Base-by-base conservation (phyloP, 2,888 invertebrate genomes). In the Petrolisthes manimaculis region DNA sequence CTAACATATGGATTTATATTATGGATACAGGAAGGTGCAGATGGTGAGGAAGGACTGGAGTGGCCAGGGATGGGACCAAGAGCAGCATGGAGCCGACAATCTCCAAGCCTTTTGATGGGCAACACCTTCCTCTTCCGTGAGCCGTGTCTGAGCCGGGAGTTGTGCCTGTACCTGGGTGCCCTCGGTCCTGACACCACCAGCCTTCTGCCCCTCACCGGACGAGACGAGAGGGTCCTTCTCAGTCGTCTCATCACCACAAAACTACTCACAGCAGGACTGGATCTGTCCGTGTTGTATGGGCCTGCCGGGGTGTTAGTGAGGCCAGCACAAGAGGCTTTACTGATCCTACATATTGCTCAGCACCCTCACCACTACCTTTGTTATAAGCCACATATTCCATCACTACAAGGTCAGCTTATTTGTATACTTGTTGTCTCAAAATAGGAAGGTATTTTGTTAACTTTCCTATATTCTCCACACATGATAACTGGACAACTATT, bases 101-200 rank as follows among this genome's bases (percentile, higher is more conserved):
- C 83, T 24, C 56, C 78, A 21, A 83, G 69, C 61, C 83, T 87
- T 14, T 61, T 87, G 56, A 84, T 87, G 87, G 87, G 81, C 51
- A 87, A 87, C 67, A 87, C 87, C 61, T 87, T 87, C 79, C 83
- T 87, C 67, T 87, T 87, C 83, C 83, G 87, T 18, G 87, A 87
- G 56, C 87, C 87, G 9, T 69, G 83, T 56, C 53, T 87, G 74
- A 80, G 83, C 71, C 78, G 84, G 2, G 87, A 87, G 53, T 51
- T 84, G 51, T 87, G 87, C 56, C 79, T 87, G 37, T 87, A 87
- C 67, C 79, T 87, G 8, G 71, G 83, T 37, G 87, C 87, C 55
- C 84, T 87, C 4, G 87, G 87, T 9, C 83, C 83, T 69, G 87
- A 87, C 61, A 83, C 69, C 74, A 83, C 80, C n/a, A 84, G 87